These are phyloP conservation scores for Panthera uncia DNA, from an alignment of 2,113 vertebrate genomes.

Conservation along the genomic window DNA sequence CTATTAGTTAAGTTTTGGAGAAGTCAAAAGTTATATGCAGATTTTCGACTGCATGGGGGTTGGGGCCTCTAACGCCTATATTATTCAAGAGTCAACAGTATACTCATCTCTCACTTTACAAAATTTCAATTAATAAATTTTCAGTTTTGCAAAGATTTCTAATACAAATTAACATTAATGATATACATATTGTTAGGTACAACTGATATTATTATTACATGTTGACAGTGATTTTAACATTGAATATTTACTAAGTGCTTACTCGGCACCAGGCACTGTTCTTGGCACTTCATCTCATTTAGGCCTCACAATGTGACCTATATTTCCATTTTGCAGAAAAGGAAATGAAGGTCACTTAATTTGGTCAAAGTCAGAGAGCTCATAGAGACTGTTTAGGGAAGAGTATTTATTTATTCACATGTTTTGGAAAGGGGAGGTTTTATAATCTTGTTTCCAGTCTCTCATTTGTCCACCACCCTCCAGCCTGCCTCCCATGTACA, in stretches of 20 bases:
- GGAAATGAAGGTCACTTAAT: neutral
- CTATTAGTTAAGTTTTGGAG: neutral
- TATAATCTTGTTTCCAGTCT: neutral
- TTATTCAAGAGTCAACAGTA: neutral
- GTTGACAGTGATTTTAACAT: neutral
- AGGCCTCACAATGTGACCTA: neutral
- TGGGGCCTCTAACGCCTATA: neutral
- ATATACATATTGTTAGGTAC: neutral
- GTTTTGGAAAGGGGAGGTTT: neutral
- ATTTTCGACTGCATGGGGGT: neutral
- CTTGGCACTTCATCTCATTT: neutral
- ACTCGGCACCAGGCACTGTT: neutral
- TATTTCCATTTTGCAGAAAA: neutral
- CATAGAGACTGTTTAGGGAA: neutral
- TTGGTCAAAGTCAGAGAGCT: neutral
- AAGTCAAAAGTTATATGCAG: neutral
- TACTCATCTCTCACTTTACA: neutral
- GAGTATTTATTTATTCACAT: neutral
- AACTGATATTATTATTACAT: neutral
- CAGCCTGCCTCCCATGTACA: neutral
- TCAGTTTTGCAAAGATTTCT: neutral
- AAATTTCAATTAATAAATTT: constrained; percentile 26
- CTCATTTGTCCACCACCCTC: neutral
- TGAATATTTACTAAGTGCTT: neutral
- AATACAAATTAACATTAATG: neutral